These are phyloP conservation scores for Megalopta genalis DNA, from an alignment of 1,140 invertebrate genomes.

Conservation along the genomic window DNA sequence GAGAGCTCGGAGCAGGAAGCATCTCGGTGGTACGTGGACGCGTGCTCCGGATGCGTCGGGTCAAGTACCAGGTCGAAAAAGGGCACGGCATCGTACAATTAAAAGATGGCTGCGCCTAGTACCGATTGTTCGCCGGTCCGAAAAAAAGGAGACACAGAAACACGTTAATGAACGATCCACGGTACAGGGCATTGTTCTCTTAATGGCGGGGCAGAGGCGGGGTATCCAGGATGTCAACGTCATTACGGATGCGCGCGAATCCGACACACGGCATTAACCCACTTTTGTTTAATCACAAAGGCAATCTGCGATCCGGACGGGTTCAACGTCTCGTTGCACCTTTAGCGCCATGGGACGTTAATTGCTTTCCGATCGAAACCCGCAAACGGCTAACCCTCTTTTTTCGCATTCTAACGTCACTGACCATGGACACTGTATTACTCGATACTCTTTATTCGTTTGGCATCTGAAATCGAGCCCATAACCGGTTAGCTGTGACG, in stretches of 20 bases:
- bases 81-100: conserved; percentile 17
- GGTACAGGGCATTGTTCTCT: conserved; percentile 57
- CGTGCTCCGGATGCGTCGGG: not conserved
- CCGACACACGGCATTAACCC: conserved; percentile 62
- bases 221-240: conserved; percentile 64
- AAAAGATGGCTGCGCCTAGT: conserved; percentile 60
- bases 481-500: too few relatives aligned
- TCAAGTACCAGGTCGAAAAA: conserved; percentile 6
- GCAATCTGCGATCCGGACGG: conserved; percentile 51
- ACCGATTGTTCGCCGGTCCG: conserved; percentile 52
- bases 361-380: conserved; percentile 30
- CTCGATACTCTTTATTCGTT: too few relatives aligned
- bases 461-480: too few relatives aligned
- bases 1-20: conserved; percentile 14
- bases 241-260: conserved; percentile 65
- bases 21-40: too few relatives aligned
- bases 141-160: conserved; percentile 37
- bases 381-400: not conserved
- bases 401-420: conserved; percentile 12
- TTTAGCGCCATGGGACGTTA: conserved; percentile 46
- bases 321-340: conserved; percentile 62
- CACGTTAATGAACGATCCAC: conserved; percentile 64
- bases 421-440: not conserved
- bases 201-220: conserved; percentile 30
- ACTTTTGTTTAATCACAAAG: conserved; percentile 69